These are phyloP conservation scores for Albula goreensis DNA, from an alignment of 2,113 vertebrate species.

Conservation along the genomic window DNA sequence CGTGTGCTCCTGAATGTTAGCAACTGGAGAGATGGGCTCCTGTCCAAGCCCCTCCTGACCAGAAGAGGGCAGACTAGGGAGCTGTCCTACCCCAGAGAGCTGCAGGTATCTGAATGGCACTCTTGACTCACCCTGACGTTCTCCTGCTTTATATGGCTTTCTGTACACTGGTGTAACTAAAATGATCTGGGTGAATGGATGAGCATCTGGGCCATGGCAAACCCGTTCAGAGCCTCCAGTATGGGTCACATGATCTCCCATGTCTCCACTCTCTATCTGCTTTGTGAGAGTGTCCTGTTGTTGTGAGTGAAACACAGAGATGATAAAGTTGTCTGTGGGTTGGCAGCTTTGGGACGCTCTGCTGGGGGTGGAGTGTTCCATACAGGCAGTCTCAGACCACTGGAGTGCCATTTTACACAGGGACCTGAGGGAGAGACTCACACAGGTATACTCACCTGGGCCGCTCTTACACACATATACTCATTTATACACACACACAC, in stretches of 20 bases:
- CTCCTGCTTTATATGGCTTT: no score
- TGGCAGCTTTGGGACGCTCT: constrained; percentile 66
- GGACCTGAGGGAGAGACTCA: constrained; percentile 61
- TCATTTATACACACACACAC: not conserved
- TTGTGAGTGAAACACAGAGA: no score
- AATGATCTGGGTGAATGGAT: no score
- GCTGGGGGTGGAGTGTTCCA: constrained; percentile 51
- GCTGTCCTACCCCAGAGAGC: constrained; percentile 57
- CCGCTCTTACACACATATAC: no score
- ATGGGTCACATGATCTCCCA: no score
- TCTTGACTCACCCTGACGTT: no score
- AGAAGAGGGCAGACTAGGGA: not conserved
- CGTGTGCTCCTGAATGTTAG: constrained; percentile 23
- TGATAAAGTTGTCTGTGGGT: not conserved
- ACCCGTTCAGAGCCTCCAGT: no score
- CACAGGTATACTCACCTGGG: constrained; percentile 42
- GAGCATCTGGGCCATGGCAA: no score
- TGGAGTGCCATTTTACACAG: constrained; percentile 52
- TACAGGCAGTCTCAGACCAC: constrained; percentile 42
- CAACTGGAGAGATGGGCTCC: constrained; percentile 47
- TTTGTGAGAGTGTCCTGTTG: no score
- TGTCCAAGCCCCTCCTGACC: constrained; percentile 2
- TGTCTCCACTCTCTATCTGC: no score
- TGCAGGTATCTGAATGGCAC: constrained; percentile 49
- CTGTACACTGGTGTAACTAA: no score